Evolutionary conservation across 1,140 invertebrate species (phyloP).

Genomic region (Sinonovacula constricta): DNA sequence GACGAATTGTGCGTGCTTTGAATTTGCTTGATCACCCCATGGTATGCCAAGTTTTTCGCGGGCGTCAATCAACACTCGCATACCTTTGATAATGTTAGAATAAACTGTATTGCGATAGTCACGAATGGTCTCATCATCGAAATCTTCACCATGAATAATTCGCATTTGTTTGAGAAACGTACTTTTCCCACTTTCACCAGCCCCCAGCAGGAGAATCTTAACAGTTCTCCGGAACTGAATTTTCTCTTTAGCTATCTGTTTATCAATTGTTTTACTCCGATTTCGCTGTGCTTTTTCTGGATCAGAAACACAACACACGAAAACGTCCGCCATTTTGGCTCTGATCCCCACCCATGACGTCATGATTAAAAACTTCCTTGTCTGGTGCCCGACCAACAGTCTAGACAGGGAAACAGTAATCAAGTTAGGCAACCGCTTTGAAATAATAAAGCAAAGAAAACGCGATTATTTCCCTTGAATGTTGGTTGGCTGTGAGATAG

Average conservation of each 20-base stretch:
- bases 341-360: conserved; percentile 74
- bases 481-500: too few relatives aligned
- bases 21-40: conserved; percentile 86
- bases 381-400: too few relatives aligned
- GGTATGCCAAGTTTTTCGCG: conserved; percentile 94
- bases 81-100: conserved; percentile 94
- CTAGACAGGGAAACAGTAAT: too few relatives aligned
- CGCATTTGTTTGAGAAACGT: conserved; percentile 99
- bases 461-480: too few relatives aligned
- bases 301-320: conserved; percentile 75
- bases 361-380: conserved; percentile 70
- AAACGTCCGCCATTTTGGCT: conserved; percentile 76
- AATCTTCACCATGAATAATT: conserved; percentile 97
- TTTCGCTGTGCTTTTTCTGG: conserved; percentile 76
- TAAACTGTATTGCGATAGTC: conserved; percentile 94
- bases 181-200: conserved; percentile 96
- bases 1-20: conserved; percentile 69
- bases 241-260: conserved; percentile 86
- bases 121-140: conserved; percentile 89
- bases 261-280: conserved; percentile 91
- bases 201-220: conserved; percentile 90
- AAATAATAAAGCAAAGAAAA: too few relatives aligned
- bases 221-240: conserved; percentile 83
- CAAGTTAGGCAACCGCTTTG: too few relatives aligned
- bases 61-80: conserved; percentile 97